phyloP scores from a whole-genome alignment of 2,888 invertebrate species.

The Drosophila peninsularis region DNA sequence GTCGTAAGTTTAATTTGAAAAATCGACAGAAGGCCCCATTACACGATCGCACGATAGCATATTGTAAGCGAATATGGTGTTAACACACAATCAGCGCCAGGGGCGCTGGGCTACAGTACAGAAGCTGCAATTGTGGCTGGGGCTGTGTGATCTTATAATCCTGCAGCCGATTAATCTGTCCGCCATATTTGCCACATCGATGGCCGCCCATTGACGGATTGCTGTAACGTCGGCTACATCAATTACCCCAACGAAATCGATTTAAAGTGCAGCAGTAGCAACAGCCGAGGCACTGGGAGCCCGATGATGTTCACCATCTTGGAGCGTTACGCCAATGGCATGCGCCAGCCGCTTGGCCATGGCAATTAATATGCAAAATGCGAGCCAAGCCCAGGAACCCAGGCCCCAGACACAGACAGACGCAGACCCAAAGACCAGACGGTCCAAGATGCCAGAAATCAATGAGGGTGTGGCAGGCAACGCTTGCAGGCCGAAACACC shows the following conservation, averaged over 20 bases:
- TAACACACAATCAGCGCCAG: conserved; percentile 74
- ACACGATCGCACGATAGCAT: conserved; percentile 75
- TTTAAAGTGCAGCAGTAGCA: conserved; percentile 61
- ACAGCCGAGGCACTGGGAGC: conserved; percentile 15
- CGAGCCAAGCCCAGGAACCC: conserved; percentile 42
- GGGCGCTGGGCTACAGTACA: conserved; percentile 51
- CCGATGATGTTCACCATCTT: conserved; percentile 71
- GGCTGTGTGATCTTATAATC: conserved; percentile 57
- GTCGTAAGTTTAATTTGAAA: conserved; percentile 65
- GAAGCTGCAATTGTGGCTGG: conserved; percentile 53
- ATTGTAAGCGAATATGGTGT: conserved; percentile 79
- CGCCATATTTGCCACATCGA: conserved; percentile 56
- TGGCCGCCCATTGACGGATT: conserved; percentile 48
- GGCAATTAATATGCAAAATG: conserved; percentile 79
- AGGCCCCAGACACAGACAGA: conserved; percentile 32
- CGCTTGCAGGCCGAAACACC: conserved; percentile 55
- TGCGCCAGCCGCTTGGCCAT: conserved; percentile 60
- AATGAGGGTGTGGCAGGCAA: conserved; percentile 73
- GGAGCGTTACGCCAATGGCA: conserved; percentile 69
- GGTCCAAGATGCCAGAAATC: conserved; percentile 70
- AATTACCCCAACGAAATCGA: conserved; percentile 72
- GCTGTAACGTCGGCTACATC: conserved; percentile 70
- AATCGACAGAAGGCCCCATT: conserved; percentile 69
- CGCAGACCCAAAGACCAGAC: conserved; percentile 21
- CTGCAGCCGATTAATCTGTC: conserved; percentile 60